A percentile compares a stretch with the other conserved stretches of the same genome.
Conservation (phyloP, 2,113 vertebrate genomes). For the Oryzias woworae region DNA sequence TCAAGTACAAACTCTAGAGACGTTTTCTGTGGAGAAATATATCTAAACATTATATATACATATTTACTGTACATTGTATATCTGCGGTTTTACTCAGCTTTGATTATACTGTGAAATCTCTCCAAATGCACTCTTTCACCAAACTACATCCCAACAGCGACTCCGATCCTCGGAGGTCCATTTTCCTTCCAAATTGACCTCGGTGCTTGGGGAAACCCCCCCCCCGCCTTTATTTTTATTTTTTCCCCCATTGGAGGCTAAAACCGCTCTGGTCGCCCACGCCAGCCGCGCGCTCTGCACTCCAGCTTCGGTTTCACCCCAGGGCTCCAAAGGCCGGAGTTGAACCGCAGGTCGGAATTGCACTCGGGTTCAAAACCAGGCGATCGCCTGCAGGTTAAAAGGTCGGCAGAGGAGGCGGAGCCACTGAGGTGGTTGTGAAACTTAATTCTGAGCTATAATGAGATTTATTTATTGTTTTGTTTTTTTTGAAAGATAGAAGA, state of each 20-base stretch:
- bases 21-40: slow-evolving; percentile 27
- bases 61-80: slow-evolving; percentile 40
- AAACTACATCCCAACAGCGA: slow-evolving; percentile 15
- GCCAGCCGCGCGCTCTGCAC: slow-evolving; percentile 24
- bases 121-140: slow-evolving; percentile 66
- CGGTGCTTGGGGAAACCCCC: slow-evolving; percentile 1
- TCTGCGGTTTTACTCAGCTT: slow-evolving; percentile 42
- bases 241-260: slow-evolving; percentile 28
- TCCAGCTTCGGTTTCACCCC: slow-evolving; percentile 21
- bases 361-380: slow-evolving; percentile 22
- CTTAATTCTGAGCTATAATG: slow-evolving; percentile 10
- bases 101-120: slow-evolving; percentile 73
- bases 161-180: slow-evolving; percentile 26
- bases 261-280: slow-evolving; percentile 30
- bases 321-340: neutral
- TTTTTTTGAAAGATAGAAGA: slow-evolving; percentile 29
- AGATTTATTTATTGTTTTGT: slow-evolving; percentile 18
- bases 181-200: slow-evolving; percentile 26
- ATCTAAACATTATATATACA: slow-evolving; percentile 2
- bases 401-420: slow-evolving; percentile 55
- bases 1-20: slow-evolving; percentile 30
- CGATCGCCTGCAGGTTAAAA: slow-evolving; percentile 51
- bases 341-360: slow-evolving; percentile 29
- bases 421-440: slow-evolving; percentile 14
- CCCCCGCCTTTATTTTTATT: no score